phyloP scores from a whole-genome alignment of 2,113 vertebrate species.

The Chaenogobius annularis region DNA sequence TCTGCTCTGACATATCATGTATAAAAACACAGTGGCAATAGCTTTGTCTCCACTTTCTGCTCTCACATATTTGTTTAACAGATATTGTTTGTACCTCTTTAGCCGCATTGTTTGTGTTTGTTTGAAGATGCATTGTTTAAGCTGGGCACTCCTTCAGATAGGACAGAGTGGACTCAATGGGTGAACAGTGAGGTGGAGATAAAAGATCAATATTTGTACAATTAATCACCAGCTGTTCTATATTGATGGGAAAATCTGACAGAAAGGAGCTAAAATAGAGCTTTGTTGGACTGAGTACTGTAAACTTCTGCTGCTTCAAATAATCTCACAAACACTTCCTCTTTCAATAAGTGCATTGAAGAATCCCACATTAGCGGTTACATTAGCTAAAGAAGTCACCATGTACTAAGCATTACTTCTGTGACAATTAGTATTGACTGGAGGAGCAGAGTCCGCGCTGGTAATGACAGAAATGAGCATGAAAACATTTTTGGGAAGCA shows the following conservation, averaged over 20 bases:
- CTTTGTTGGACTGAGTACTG: constrained; percentile 35
- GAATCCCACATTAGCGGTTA: constrained; percentile 49
- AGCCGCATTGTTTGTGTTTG: constrained; percentile 74
- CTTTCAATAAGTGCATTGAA: constrained; percentile 42
- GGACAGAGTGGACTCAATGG: constrained; percentile 25
- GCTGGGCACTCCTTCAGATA: constrained; percentile 40
- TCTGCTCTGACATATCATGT: constrained; percentile 51
- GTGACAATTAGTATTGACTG: constrained; percentile 70
- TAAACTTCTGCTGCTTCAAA: constrained; percentile 42
- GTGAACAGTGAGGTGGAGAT: constrained; percentile 16
- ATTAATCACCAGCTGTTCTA: constrained; percentile 38
- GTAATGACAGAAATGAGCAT: constrained; percentile 41
- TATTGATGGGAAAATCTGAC: constrained; percentile 26
- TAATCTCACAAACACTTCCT: constrained; percentile 71
- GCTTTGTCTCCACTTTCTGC: constrained; percentile 39
- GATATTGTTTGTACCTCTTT: constrained; percentile 78
- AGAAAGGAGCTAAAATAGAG: constrained; percentile 47
- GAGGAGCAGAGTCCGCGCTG: constrained; percentile 31
- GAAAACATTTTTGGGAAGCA: constrained; percentile 41
- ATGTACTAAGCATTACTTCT: constrained; percentile 55
- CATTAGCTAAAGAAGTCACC: constrained; percentile 57
- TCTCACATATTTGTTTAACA: constrained; percentile 77
- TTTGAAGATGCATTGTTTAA: constrained; percentile 76
- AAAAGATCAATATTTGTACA: constrained; percentile 24
- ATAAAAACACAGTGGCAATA: too few relatives aligned